phyloP scores from a whole-genome alignment of 2,797 vertebrate genomes.

The Gephyroberyx darwinii region DNA sequence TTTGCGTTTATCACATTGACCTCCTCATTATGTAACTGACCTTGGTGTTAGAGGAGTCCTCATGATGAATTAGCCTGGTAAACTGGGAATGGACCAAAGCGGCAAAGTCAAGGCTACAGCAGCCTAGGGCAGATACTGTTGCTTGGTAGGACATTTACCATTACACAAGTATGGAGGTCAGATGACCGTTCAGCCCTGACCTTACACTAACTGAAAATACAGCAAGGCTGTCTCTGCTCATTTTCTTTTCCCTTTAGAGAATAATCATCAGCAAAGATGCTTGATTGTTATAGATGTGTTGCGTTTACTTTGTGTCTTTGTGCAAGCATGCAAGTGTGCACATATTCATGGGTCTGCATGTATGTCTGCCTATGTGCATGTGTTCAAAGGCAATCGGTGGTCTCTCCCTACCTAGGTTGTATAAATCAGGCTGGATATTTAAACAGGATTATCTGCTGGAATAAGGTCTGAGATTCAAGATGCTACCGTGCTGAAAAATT shows the following conservation, averaged over 20 bases:
- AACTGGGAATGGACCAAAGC: constrained; percentile 54
- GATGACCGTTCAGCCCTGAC: constrained; percentile 37
- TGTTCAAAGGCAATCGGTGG: constrained; percentile 47
- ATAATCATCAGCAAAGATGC: constrained; percentile 8
- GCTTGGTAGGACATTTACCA: constrained; percentile 37
- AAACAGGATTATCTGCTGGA: constrained; percentile 84
- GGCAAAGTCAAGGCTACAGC: constrained; percentile 69
- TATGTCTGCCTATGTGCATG: constrained; percentile 1
- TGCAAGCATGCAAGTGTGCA: constrained; percentile 21
- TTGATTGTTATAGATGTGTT: constrained; percentile 34
- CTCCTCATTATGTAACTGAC: constrained; percentile 70
- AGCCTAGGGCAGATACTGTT: constrained; percentile 31
- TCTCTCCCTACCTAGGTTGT: constrained; percentile 72
- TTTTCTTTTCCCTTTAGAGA: constrained; percentile 14
- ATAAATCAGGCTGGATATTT: constrained; percentile 79
- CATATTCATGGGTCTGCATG: constrained; percentile 34
- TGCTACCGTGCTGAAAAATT: constrained; percentile 84
- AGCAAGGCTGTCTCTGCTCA: constrained; percentile 19
- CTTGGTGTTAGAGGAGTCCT: constrained; percentile 56
- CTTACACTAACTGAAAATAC: constrained; percentile 22
- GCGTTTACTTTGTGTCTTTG: constrained; percentile 4
- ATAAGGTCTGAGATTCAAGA: constrained; percentile 82
- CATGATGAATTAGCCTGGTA: constrained; percentile 75
- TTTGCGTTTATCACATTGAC: constrained; percentile 68
- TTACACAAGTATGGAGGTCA: constrained; percentile 39